Evolutionary conservation across 2,113 vertebrate genomes (phyloP), one percentile per base, ranked within the genome.

Genomic region (Diadophis punctatus): DNA sequence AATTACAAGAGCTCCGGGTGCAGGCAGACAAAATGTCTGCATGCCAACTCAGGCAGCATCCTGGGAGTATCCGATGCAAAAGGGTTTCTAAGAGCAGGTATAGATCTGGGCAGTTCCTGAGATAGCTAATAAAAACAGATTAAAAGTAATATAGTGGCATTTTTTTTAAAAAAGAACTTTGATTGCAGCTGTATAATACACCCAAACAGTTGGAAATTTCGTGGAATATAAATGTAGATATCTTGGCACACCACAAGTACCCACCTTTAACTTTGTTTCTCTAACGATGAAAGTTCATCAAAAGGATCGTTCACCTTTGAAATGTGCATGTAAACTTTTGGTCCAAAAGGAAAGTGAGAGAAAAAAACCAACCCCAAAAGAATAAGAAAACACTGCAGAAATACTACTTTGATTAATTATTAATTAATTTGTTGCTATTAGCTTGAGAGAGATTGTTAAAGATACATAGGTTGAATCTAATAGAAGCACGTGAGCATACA

Each of bases 261-360:
- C 34, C 18, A 22, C 74, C 90, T 20, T 94, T 90, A 87, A 87
- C 91, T 88, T 86, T 0, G 0, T 43, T 86, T 92, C n/a, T 84
- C 88, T 94, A 93, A 96, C 91, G 94, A 95, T 94, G 90, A 93
- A 96, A 96, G 95, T 97, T 96, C 92, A 94, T 94, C 93, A 93
- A 92, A 27, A 95, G 94, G 91, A 96, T 95, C 96, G 84, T 94
- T 74, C 90, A 93, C 93, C 93, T 27, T 25, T 63, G 84, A 93
- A 90, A 52, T 63, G 34, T 93, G 0, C 93, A 87, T 95, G 94
- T 89, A 2, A 93, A 93, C 88, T 94, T 95, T 95, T 95, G 94
- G 53, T 30, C 53, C 39, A 60, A 89, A 89, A 60, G 23, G 34
- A 43, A 85, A 52, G 34, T 4, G 34, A 14, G 18, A 11, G 34